Percentiles rank a stretch among this genome's conserved stretches.
These are phyloP conservation scores for Drosophila sturtevanti DNA, from an alignment of 1,140 invertebrate species.

Conservation along the genomic window DNA sequence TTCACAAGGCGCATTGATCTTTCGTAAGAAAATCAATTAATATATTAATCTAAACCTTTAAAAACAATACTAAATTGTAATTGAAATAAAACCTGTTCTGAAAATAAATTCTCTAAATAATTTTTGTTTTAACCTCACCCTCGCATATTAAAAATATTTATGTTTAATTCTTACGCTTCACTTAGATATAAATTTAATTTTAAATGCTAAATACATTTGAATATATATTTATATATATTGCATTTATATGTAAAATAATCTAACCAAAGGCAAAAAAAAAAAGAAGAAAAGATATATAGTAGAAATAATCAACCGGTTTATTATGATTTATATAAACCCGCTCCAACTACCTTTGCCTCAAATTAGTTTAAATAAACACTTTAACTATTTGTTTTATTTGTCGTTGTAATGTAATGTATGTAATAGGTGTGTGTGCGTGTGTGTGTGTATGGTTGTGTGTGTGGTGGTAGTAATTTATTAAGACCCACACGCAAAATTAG, in stretches of 20 bases:
- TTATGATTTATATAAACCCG: constrained; percentile 40
- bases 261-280: constrained; percentile 47
- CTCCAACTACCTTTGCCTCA: constrained; percentile 48
- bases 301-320: constrained; percentile 59
- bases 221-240: background rate
- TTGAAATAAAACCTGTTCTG: too few relatives aligned
- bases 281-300: background rate
- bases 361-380: constrained; percentile 67
- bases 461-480: constrained; percentile 54
- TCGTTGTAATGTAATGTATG: constrained; percentile 37
- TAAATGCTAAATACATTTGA: constrained; percentile 13
- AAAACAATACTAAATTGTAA: too few relatives aligned
- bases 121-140: background rate
- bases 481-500: constrained; percentile 70
- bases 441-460: constrained; percentile 29
- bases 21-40: too few relatives aligned
- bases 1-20: too few relatives aligned
- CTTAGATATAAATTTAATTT: constrained; percentile 13
- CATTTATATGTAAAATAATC: constrained; percentile 36
- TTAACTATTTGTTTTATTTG: constrained; percentile 48
- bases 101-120: too few relatives aligned
- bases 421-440: constrained; percentile 38
- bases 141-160: background rate
- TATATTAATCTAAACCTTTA: too few relatives aligned
- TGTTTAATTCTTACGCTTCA: background rate